Base-by-base conservation (phyloP, 2,797 vertebrate genomes). In the Sebastes ruberrimus region DNA sequence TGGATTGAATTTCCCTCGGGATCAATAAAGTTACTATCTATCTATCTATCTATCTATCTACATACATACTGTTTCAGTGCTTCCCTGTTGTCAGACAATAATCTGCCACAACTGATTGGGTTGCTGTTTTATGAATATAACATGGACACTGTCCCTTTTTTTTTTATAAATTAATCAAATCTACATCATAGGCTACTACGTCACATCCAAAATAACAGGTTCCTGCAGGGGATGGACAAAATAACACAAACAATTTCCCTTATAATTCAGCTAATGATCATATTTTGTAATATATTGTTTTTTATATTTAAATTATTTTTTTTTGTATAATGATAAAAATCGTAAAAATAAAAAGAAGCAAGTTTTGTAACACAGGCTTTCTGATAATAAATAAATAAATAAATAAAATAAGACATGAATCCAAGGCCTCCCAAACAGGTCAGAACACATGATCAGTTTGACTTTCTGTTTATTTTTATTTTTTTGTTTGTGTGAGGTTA, bases 161-260 rank as follows among this genome's bases (percentile, higher is more conserved):
- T 53, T 46, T 33, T 42, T 3, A 14, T 33, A 20, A 80, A 77
- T 75, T 10, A 66, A 61, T 57, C 11, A 80, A 57, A 71, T 28
- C 2, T 35, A 49, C 33, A 69, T 80, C 32, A 20, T 1, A 46
- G 42, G 16, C 42, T 42, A 53, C 23, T 25, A 20, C 10, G 49
- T 55, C 59, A 69, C 35, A 76, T 72, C 11, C 4, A 35, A 57
- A 61, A 14, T n/a, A 30, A 52, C 23, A 35, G 13, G 11, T 38
- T 79, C 32, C 53, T 59, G 18, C 7, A 57, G 27, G 25, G 25
- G 10, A 25, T 0, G 7, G 33, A 64, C 60, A 32, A 42, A 71
- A 16, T 71, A 55, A 64, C 23, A 56, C 7, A 4, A 52, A 16
- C 25, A 3, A 27, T 60, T 61, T 61, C 25, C 22, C 27, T 3